Base-by-base conservation (phyloP, 2,888 invertebrate species). In the Nycteola revayana region DNA sequence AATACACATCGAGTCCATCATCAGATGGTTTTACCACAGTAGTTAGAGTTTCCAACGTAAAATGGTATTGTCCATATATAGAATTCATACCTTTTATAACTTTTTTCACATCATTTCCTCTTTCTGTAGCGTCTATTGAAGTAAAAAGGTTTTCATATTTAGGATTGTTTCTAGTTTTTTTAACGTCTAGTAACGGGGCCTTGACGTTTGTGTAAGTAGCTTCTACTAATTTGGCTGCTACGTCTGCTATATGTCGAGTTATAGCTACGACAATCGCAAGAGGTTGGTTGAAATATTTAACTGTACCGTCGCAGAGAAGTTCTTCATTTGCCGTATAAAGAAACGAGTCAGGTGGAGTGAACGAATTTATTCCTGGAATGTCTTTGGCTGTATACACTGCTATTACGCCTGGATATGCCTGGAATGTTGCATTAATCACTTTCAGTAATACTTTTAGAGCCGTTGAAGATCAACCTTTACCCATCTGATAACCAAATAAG, bases 1-100 rank as follows among this genome's bases (percentile, higher is more conserved):
- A 69, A 60, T 87, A 90, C 3, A 95, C 89, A 42, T 93, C 90
- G 42, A 94, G 66, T 0, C 92, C 92, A 65, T 94, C 93, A 64
- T 95, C 95, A 1, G 79, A 82, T 0, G 94, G 94, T 24, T 90
- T 66, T 14, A 90, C 90, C 1, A 92, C 84, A 58, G 91, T 91
- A 0, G 85, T 83, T 31, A 93, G 90, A 0, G 92, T 91, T 66
- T 95, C 95, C 93, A 94, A 93, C n/a, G 91, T 90, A 49, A 90
- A 94, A 66, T 94, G 94, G 62, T 93, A 94, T 59, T 95, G 95
- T 8, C 84, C 66, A 6, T 90, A 90, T 28, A 89, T 66, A 18
- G 84, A 70, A 23, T 87, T 84, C 3, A 66, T 77, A 0, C 93
- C 56, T 21, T 9, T 32, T 2, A 56, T 44, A 1, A 56, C 42